A percentile compares a stretch with the other conserved stretches of the same genome.
Evolutionary conservation across 2,888 invertebrate genomes (phyloP).

Genomic region (Pimpla rufipes): DNA sequence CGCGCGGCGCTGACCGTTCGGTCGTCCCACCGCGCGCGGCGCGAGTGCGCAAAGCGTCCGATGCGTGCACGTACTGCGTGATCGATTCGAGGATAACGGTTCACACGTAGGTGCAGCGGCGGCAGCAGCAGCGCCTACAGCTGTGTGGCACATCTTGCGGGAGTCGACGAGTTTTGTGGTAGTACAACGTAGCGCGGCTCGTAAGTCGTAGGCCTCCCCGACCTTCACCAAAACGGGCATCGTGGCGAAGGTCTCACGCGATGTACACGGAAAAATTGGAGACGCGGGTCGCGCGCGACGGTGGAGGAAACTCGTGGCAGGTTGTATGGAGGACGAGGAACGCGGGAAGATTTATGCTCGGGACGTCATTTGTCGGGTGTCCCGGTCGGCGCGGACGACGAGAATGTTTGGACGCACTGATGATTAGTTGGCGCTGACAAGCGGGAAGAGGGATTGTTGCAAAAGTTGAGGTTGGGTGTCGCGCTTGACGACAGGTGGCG

Average conservation of each 20-base stretch:
- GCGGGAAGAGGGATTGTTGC: too few relatives aligned
- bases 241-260: background rate
- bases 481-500: too few relatives aligned
- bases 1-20: constrained; percentile 25
- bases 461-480: too few relatives aligned
- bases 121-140: background rate
- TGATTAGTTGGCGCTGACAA: background rate
- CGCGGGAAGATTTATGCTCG: background rate
- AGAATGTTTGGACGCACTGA: background rate
- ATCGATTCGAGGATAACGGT: constrained; percentile 47
- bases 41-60: constrained; percentile 17
- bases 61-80: constrained; percentile 27
- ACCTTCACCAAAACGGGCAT: constrained; percentile 11
- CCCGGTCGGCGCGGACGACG: background rate
- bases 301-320: background rate
- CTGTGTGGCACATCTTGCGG: constrained; percentile 26
- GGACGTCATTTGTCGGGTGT: background rate
- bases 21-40: constrained; percentile 5
- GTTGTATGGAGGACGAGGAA: background rate
- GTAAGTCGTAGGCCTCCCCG: background rate
- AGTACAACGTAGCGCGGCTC: background rate
- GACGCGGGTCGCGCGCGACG: background rate
- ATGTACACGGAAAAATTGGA: background rate
- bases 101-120: background rate
- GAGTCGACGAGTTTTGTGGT: background rate